These are phyloP conservation scores for Caradrina kadenii DNA, from an alignment of 2,888 invertebrate species.

Conservation along the genomic window DNA sequence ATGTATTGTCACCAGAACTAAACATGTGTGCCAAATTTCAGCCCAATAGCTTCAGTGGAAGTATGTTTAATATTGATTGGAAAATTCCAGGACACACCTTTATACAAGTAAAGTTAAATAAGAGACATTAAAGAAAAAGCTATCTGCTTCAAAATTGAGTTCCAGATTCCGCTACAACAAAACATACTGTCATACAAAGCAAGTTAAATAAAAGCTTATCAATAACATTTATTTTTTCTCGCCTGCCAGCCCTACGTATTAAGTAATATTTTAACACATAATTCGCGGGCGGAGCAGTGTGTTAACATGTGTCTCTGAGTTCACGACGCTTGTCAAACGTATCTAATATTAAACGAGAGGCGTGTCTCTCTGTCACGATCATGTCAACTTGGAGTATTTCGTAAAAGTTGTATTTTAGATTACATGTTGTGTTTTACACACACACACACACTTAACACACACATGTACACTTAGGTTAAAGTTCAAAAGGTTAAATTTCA, in stretches of 20 bases:
- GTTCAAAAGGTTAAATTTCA: background rate
- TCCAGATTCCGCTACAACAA: no score
- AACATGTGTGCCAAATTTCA: no score
- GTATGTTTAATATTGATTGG: no score
- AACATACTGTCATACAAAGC: no score
- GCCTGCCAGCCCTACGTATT: constrained; percentile 58
- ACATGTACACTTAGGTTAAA: background rate
- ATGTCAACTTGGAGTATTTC: constrained; percentile 24
- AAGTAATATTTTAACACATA: constrained; percentile 74
- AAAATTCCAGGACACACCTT: no score
- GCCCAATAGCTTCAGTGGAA: no score
- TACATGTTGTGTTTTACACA: background rate
- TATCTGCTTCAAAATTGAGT: no score
- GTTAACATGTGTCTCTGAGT: constrained; percentile 62
- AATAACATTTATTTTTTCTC: background rate
- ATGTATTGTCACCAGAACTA: no score
- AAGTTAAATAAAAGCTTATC: no score
- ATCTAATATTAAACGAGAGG: constrained; percentile 62
- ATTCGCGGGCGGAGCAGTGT: constrained; percentile 64
- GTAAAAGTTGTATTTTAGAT: constrained; percentile 10
- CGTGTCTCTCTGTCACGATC: constrained; percentile 57
- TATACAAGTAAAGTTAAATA: no score
- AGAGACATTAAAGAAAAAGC: no score
- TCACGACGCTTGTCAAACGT: constrained; percentile 62
- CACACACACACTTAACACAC: no score